Conservation (phyloP, 2,113 vertebrate genomes). For the Chaetops frenatus region DNA sequence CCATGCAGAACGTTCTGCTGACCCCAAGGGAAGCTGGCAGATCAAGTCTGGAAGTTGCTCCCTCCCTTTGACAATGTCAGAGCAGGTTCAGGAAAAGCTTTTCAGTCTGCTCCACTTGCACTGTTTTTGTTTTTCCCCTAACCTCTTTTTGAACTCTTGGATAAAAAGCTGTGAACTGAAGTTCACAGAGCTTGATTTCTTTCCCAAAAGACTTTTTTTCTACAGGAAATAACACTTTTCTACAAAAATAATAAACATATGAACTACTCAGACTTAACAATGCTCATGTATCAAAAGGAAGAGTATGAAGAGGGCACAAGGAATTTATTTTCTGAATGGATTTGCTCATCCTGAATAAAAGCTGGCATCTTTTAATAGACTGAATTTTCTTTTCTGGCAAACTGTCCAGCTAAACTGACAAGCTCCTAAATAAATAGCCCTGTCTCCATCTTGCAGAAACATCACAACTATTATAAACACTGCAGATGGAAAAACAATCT, state of each 20-base stretch:
- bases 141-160: not conserved
- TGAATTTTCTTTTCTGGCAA: constrained; percentile 1
- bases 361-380: constrained; percentile 13
- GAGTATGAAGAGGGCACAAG: not conserved
- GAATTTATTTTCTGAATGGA: constrained; percentile 22
- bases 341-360: constrained; percentile 45
- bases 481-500: not conserved
- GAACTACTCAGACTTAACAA: not conserved
- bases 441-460: not conserved
- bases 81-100: not conserved
- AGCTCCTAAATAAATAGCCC: constrained; percentile 13
- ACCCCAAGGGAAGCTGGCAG: not conserved
- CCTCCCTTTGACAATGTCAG: not conserved
- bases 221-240: constrained; percentile 25
- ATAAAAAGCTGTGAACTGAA: not conserved
- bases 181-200: not conserved
- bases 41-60: not conserved
- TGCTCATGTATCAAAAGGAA: not conserved
- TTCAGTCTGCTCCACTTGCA: not conserved
- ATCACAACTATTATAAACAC: constrained; percentile 8
- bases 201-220: not conserved
- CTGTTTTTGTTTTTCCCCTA: not conserved
- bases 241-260: not conserved
- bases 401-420: not conserved
- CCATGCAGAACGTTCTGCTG: not conserved